These are phyloP conservation scores for Oreotrochilus melanogaster DNA, from an alignment of 2,113 vertebrate genomes.

Conservation along the genomic window DNA sequence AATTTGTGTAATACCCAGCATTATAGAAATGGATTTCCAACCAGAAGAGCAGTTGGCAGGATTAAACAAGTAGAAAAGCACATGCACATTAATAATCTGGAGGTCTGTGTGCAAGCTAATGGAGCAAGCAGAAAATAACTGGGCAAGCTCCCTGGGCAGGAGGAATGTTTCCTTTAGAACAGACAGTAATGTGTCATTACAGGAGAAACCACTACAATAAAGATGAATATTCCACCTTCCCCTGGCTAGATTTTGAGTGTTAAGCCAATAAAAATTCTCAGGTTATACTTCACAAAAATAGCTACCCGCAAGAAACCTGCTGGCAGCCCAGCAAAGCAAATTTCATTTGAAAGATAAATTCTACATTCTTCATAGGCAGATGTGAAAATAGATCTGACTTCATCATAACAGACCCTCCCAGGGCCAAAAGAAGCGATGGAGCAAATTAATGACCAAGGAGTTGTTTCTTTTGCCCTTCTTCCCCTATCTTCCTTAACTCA, in stretches of 20 bases:
- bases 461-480: neutral
- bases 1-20: constrained; percentile 52
- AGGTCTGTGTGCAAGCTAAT: constrained; percentile 41
- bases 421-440: neutral
- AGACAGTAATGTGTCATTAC: constrained; percentile 30
- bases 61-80: constrained; percentile 60
- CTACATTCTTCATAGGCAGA: neutral
- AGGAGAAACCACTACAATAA: constrained; percentile 38
- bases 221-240: constrained; percentile 50
- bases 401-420: neutral
- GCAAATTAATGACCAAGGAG: neutral
- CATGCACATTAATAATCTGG: constrained; percentile 26
- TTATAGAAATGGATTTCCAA: constrained; percentile 61
- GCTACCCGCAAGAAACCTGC: constrained; percentile 1
- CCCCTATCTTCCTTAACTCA: neutral
- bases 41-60: constrained; percentile 58
- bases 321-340: neutral
- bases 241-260: constrained; percentile 7
- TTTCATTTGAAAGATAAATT: constrained; percentile 41
- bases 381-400: neutral
- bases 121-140: constrained; percentile 44
- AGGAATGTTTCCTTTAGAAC: neutral
- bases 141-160: constrained; percentile 10
- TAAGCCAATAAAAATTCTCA: constrained; percentile 35
- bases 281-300: constrained; percentile 51